Base-by-base conservation (phyloP, 2,888 invertebrate genomes). In the Ecdyonurus torrentis region DNA sequence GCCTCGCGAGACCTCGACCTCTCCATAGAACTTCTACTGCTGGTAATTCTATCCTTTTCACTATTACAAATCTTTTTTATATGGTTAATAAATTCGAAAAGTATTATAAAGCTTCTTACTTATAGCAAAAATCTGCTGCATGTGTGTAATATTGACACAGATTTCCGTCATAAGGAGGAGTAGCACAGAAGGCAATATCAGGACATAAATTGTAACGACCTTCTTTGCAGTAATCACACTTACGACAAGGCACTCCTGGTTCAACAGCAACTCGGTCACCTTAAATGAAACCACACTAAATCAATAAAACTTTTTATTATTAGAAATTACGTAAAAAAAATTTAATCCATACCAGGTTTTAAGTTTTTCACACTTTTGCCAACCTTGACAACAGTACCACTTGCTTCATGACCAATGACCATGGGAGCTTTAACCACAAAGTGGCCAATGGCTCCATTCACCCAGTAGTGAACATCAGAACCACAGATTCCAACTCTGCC, bases 401-500 rank as follows among this genome's bases (percentile, higher is more conserved):
- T 82, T 0, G 95, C 87, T 76, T 98, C 98, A 72, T 98, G 97
- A 0, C 97, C 97, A 72, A 97, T 87, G 25, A 96, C 81, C 94
- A 97, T 94, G 7, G 97, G 97, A 60, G 84, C 81, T 65, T 83
- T 81, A 0, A 97, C 81, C 25, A 94, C 77, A 73, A 95, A 96
- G 72, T 88, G 83, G 0, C 92, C 96, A 72, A 95, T 95, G 20
- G 81, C 74, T 10, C 96, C 97, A 66, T 84, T 77, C 50, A 84
- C 84, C 77, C 91, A 83, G 76, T 96, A 97, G 75, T 95, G 95
- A 2, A 98, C 91, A 75, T 98, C 97, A 22, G 80, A 80, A 0
- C 97, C 97, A 74, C 97, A 98, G 70, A 98, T 97, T n/a, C 97
- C 97, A 59, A 97, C 93, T 67, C 86, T 86, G 72, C 87, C 87